A percentile compares a stretch with the other conserved stretches of the same genome.
phyloP scores from a whole-genome alignment of 2,888 invertebrate genomes.

The Sthenelais limicola region DNA sequence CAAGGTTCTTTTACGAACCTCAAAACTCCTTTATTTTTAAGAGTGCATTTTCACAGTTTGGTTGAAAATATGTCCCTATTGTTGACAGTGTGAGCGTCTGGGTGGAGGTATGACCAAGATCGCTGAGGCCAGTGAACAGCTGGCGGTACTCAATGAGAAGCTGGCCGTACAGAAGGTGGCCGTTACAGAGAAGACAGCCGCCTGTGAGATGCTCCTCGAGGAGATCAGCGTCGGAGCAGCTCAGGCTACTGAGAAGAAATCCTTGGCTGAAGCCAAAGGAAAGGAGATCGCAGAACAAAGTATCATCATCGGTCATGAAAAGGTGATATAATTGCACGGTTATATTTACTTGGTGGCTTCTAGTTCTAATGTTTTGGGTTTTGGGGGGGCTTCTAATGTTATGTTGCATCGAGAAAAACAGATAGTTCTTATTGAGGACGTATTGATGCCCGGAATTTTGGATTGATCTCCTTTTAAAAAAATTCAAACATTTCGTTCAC shows the following conservation, averaged over 20 bases:
- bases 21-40: too few relatives aligned
- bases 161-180: constrained; percentile 87
- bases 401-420: too few relatives aligned
- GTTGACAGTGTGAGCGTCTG: constrained; percentile 79
- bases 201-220: constrained; percentile 84
- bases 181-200: constrained; percentile 85
- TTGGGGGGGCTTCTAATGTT: too few relatives aligned
- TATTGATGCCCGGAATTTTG: too few relatives aligned
- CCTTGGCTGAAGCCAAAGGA: constrained; percentile 84
- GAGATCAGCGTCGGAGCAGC: constrained; percentile 79
- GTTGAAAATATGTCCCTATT: too few relatives aligned
- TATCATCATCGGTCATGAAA: constrained; percentile 84
- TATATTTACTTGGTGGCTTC: too few relatives aligned
- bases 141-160: constrained; percentile 85
- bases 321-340: constrained; percentile 72
- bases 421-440: too few relatives aligned
- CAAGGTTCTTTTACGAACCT: too few relatives aligned
- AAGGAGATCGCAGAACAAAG: constrained; percentile 87
- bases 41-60: too few relatives aligned
- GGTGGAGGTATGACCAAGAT: constrained; percentile 85
- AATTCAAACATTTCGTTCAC: too few relatives aligned
- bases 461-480: too few relatives aligned
- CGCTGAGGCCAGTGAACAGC: constrained; percentile 87
- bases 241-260: constrained; percentile 83
- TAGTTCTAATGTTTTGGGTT: too few relatives aligned